Conservation (phyloP, 2,113 vertebrate genomes). For the Chamaea fasciata region DNA sequence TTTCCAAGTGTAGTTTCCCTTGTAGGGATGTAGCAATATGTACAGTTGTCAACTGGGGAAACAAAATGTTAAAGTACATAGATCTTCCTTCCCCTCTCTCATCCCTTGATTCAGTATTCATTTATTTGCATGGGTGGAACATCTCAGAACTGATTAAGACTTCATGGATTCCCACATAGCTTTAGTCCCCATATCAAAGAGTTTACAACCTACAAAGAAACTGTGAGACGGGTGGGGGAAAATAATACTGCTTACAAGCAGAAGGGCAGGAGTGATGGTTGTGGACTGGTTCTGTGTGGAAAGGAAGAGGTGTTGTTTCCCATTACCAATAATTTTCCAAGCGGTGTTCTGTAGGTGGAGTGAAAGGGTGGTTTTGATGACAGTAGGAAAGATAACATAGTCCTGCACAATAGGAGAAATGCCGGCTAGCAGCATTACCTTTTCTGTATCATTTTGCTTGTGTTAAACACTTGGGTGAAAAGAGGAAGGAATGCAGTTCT, state of each 20-base stretch:
- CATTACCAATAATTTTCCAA: not conserved
- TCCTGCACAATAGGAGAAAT: not conserved
- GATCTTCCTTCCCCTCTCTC: not conserved
- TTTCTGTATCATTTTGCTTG: not conserved
- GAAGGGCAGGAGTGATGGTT: not conserved
- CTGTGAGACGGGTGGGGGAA: not conserved
- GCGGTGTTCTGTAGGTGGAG: not conserved
- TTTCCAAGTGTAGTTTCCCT: not conserved
- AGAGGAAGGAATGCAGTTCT: not conserved
- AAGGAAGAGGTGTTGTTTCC: not conserved
- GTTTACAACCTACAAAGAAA: not conserved
- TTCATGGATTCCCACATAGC: not conserved
- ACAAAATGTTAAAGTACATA: not conserved
- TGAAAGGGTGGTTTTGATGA: not conserved
- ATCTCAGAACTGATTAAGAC: not conserved
- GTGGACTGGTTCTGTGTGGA: not conserved
- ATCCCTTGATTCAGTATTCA: not conserved
- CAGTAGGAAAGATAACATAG: not conserved
- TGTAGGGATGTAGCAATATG: not conserved
- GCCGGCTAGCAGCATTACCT: not conserved
- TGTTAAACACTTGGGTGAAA: not conserved
- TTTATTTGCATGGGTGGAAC: slow-evolving; percentile 35
- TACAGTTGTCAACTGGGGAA: not conserved
- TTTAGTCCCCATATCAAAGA: slow-evolving; percentile 24
- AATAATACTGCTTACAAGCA: not conserved